Conservation (phyloP, 2,113 vertebrate genomes). For the Erinaceus europaeus region DNA sequence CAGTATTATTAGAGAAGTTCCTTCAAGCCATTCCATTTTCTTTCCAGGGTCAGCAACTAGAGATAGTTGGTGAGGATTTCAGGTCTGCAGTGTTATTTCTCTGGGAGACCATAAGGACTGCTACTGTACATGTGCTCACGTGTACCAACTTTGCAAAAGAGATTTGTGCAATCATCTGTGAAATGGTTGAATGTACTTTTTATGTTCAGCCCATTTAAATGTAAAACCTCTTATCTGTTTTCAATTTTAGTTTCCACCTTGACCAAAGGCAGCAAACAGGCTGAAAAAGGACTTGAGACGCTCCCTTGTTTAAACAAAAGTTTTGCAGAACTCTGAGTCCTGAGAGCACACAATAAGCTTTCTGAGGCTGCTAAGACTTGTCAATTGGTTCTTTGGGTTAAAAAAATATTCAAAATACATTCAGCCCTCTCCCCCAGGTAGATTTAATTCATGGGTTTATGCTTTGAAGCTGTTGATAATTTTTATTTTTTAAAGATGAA, state of each 20-base stretch:
- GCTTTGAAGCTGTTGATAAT: slow-evolving; percentile 31
- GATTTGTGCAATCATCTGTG: slow-evolving; percentile 65
- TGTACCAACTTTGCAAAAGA: slow-evolving; percentile 70
- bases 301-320: slow-evolving; percentile 54
- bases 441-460: background rate
- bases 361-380: slow-evolving; percentile 20
- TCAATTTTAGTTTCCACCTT: slow-evolving; percentile 64
- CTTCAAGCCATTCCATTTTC: slow-evolving; percentile 65
- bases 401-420: slow-evolving; percentile 58
- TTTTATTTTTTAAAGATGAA: slow-evolving; percentile 28
- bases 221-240: slow-evolving; percentile 71
- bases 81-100: slow-evolving; percentile 57
- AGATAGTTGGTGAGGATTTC: slow-evolving; percentile 47
- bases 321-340: slow-evolving; percentile 33
- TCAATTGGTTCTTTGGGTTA: slow-evolving; percentile 16
- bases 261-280: slow-evolving; percentile 41
- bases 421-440: background rate
- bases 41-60: slow-evolving; percentile 39
- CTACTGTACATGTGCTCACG: slow-evolving; percentile 55
- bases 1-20: slow-evolving; percentile 58
- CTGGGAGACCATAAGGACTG: slow-evolving; percentile 54
- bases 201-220: slow-evolving; percentile 71
- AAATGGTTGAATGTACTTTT: slow-evolving; percentile 67
- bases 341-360: background rate
- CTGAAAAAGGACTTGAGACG: slow-evolving; percentile 55